phyloP scores from a whole-genome alignment of 2,888 invertebrate species.

The Tetanocera ferruginea region DNA sequence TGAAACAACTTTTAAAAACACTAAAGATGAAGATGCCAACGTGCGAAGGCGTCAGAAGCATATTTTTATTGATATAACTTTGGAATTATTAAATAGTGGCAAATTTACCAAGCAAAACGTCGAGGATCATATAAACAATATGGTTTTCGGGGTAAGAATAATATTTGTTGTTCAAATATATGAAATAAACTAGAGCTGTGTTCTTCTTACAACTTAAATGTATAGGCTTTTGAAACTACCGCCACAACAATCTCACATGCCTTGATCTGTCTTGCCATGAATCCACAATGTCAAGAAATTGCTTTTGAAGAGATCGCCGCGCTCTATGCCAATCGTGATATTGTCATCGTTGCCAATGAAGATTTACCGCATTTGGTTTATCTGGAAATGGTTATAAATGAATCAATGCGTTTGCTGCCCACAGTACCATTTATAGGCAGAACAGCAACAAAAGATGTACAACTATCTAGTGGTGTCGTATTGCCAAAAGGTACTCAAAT shows the following conservation, averaged over 20 bases:
- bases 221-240: conserved; percentile 47
- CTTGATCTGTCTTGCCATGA: conserved; percentile 43
- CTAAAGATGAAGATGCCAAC: too few relatives aligned
- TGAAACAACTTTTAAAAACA: too few relatives aligned
- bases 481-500: conserved; percentile 60
- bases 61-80: too few relatives aligned
- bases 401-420: conserved; percentile 49
- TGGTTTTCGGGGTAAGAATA: neutral
- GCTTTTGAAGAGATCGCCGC: conserved; percentile 48
- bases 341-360: neutral
- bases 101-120: neutral
- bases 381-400: conserved; percentile 52
- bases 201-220: too few relatives aligned
- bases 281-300: conserved; percentile 49
- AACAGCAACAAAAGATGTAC: neutral
- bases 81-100: too few relatives aligned
- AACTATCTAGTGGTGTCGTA: conserved; percentile 13
- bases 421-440: conserved; percentile 42
- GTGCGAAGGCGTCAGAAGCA: too few relatives aligned
- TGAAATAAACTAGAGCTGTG: too few relatives aligned
- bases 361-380: conserved; percentile 49
- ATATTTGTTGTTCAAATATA: too few relatives aligned
- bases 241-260: conserved; percentile 20
- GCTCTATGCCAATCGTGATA: neutral
- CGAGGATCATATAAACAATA: neutral